Conservation (phyloP, 1,140 invertebrate genomes). For the Cephus cinctus region DNA sequence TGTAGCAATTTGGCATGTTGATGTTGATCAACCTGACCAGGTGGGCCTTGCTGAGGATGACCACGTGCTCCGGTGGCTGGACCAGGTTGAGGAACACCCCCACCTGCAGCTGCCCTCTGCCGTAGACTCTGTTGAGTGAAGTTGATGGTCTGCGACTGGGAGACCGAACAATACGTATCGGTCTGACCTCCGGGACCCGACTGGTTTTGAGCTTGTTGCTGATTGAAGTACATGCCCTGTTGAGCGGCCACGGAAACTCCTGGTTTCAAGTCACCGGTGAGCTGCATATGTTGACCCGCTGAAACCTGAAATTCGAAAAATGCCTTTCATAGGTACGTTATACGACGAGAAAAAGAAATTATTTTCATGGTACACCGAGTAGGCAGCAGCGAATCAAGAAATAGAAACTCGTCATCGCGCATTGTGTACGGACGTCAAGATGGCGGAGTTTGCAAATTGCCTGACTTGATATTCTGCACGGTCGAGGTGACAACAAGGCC, state of each 20-base stretch:
- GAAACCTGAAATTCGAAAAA: constrained; percentile 73
- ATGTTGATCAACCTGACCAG: constrained; percentile 53
- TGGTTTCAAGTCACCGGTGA: constrained; percentile 67
- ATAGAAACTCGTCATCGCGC: no score
- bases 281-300: constrained; percentile 76
- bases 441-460: no score
- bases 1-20: constrained; percentile 66
- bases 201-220: constrained; percentile 55
- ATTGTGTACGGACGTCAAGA: no score
- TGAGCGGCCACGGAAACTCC: constrained; percentile 73
- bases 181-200: constrained; percentile 50
- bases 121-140: constrained; percentile 73
- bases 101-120: constrained; percentile 51
- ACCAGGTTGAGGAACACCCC: constrained; percentile 40
- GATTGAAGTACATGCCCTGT: constrained; percentile 76
- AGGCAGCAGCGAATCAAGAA: no score
- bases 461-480: background rate
- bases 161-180: constrained; percentile 68
- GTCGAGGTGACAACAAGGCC: background rate
- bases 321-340: no score
- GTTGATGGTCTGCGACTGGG: constrained; percentile 80
- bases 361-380: no score
- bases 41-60: constrained; percentile 46
- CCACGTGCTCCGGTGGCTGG: constrained; percentile 28
- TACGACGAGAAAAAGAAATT: no score